A percentile compares a stretch with the other conserved stretches of the same genome.
These are phyloP conservation scores for Xestobium rufovillosum DNA, from an alignment of 2,888 invertebrate genomes.

Conservation along the genomic window DNA sequence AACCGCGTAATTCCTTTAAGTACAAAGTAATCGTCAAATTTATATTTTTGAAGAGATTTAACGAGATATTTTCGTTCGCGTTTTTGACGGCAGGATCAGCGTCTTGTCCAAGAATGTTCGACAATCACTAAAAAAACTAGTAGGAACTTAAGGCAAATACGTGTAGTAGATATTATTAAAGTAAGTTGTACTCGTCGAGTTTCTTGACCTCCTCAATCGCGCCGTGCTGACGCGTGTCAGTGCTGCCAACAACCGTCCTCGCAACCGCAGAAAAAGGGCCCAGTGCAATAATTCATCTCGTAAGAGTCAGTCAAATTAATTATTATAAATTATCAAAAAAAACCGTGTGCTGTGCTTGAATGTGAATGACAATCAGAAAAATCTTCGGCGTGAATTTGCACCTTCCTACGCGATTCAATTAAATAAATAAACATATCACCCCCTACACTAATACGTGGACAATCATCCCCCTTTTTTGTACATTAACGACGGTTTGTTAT, in stretches of 20 bases:
- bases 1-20: constrained; percentile 36
- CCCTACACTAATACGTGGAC: constrained; percentile 15
- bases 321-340: constrained; percentile 24
- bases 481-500: too few relatives aligned
- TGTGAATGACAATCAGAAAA: too few relatives aligned
- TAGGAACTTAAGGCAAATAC: background rate
- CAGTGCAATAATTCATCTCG: constrained; percentile 31
- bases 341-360: too few relatives aligned
- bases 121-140: constrained; percentile 37
- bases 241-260: constrained; percentile 26
- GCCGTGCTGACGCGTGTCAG: constrained; percentile 16
- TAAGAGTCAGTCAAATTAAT: constrained; percentile 35
- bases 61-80: constrained; percentile 30
- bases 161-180: too few relatives aligned
- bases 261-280: constrained; percentile 30
- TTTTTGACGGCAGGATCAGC: constrained; percentile 36
- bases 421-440: constrained; percentile 29
- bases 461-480: too few relatives aligned
- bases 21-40: constrained; percentile 30
- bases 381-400: too few relatives aligned
- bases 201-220: constrained; percentile 29
- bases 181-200: constrained; percentile 20
- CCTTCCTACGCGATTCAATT: constrained; percentile 41
- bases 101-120: constrained; percentile 44
- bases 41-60: constrained; percentile 3